Base-by-base conservation (phyloP, 2,113 vertebrate genomes). In the Hoplias malabaricus region DNA sequence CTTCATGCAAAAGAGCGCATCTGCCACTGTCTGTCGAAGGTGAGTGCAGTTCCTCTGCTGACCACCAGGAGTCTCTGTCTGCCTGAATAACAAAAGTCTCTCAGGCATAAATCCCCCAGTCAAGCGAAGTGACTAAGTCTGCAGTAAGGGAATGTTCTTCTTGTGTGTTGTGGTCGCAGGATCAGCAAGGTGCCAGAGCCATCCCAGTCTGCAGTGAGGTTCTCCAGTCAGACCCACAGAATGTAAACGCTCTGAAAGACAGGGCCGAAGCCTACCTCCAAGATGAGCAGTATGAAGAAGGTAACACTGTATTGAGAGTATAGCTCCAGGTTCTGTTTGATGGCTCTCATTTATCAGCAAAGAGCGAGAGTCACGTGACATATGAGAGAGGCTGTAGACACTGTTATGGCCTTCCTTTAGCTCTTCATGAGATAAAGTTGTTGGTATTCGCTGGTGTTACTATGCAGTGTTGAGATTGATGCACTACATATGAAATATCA, bases 241-340 rank as follows among this genome's bases (percentile, higher is more conserved):
- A 98, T 0, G 91, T 96, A 16, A 94, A 96, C 1, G 94, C 87
- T 0, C 87, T 99, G 71, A 98, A 96, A 88, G 95, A 96, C 86
- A 86, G 98, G 84, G 98, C 98, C 2, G 96, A 98, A 86, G 97
- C 96, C 38, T 95, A 95, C 50, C 75, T 99, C 74, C 91, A 94
- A 73, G 95, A 98, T 42, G 97, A 99, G 54, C 92, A 94, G 84
- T 99, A 98, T 40, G 95, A 98, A 61, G 95, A 97, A 94, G 98
- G 97, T 99, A 91, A 21, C 29, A n/a, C 0, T 5, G 12, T 36
- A 38, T 34, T 9, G 29, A 3, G 23, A 38, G n/a, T n/a, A n/a
- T n/a, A n/a, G n/a, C 62, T 2, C 12, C 14, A 56, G 19, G 3
- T 75, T 50, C n/a, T n/a, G n/a, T 43, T 10, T n/a, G n/a, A n/a